Conservation (phyloP, 1,140 invertebrate species). For the Hormaphis cornu region DNA sequence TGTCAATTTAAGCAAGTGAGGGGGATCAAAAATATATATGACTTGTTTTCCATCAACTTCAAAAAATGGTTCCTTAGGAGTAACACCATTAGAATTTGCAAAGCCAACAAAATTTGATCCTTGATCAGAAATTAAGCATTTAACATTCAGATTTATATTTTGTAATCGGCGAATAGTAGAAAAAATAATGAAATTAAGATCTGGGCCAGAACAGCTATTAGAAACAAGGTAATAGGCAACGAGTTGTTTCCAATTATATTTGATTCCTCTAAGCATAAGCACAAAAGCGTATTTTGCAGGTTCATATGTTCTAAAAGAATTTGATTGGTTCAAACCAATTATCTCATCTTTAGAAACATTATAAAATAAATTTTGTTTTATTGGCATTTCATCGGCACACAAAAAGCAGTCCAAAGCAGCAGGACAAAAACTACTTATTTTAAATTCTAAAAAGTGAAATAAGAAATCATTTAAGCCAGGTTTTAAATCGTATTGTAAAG, state of each 20-base stretch:
- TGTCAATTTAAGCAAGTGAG: not conserved
- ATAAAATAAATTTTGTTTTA: conserved; percentile 1
- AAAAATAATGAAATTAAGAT: not conserved
- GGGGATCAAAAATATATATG: not conserved
- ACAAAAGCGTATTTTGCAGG: not conserved
- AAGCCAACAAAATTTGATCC: not conserved
- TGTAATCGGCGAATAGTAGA: not conserved
- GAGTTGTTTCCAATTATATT: not conserved
- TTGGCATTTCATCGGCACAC: not conserved
- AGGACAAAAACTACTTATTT: not conserved
- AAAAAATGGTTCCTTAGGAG: not conserved
- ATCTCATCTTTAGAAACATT: not conserved
- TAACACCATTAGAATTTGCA: not conserved
- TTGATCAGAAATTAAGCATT: not conserved
- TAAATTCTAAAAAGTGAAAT: not conserved
- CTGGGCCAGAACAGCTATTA: not conserved
- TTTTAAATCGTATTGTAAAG: conserved; percentile 2
- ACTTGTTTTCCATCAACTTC: not conserved
- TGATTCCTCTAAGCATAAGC: not conserved
- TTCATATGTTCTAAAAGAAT: not conserved
- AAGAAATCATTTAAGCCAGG: not conserved
- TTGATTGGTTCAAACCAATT: not conserved
- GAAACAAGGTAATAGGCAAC: not conserved
- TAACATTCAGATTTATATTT: not conserved
- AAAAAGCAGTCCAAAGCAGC: not conserved